Base-by-base conservation (phyloP, 2,797 vertebrate species). In the Balearica regulorum region DNA sequence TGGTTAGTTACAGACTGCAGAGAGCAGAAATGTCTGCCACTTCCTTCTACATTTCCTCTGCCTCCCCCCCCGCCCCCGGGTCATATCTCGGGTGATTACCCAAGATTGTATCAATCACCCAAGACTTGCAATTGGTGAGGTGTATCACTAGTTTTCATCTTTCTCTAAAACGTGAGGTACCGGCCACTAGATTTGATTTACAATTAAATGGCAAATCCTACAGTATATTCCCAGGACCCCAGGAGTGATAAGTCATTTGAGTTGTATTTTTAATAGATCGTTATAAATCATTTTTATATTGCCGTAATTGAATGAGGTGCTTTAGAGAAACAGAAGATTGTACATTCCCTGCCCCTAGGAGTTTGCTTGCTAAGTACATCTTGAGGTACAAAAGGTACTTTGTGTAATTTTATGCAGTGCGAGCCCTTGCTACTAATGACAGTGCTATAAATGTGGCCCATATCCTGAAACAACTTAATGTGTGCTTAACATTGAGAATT, bases 261-360 rank as follows among this genome's bases (percentile, higher is more conserved):
- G 91, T 41, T 92, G 77, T 94, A 94, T 93, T 96, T 96, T 93
- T 92, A 97, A 95, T 95, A 96, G 95, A 92, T 95, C 68, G 86
- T 76, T 93, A 96, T 95, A 96, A 96, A 97, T 96, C 87, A 94
- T 93, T 96, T 95, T 96, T 97, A 96, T 93, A 90, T 93, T 94
- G 92, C 89, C 1, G 2, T 96, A 97, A 96, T 94, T 94, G 91
- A 95, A 88, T 96, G 81, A 86, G 84, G 82, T 96, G 84, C 95
- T 96, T 96, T 93, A 90, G 82, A 91, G 95, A 94, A 96, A 95
- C 89, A 92, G 95, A 93, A 88, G 79, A 95, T 71, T 90, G 84
- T 81, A 82, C 89, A 86, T 94, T 95, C 84, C 43, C 72, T 96
- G 92, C 87, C 87, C 90, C 82, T 86, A 96, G 93, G 92, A 97